A percentile compares a stretch with the other conserved stretches of the same genome.
Conservation (phyloP, 1,140 invertebrate genomes). For the Ridgeia piscesae region DNA sequence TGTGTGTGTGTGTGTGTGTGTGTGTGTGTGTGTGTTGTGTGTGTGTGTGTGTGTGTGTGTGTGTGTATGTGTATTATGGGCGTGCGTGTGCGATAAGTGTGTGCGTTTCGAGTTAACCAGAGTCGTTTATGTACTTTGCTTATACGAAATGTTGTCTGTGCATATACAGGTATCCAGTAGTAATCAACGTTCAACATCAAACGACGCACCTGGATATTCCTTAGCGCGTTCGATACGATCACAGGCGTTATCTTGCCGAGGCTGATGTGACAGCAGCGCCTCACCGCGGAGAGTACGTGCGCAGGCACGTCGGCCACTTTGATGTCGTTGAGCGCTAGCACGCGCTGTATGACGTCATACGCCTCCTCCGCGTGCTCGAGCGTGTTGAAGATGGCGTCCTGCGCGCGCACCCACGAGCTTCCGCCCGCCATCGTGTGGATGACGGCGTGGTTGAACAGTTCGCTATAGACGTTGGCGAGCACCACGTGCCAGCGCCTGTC, state of each 20-base stretch:
- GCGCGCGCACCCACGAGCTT: slow-evolving; percentile 21
- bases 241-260: slow-evolving; percentile 23
- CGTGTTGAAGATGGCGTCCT: slow-evolving; percentile 29
- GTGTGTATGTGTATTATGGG: no score
- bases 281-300: slow-evolving; percentile 24
- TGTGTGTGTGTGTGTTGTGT: no score
- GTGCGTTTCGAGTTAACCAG: no score
- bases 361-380: slow-evolving; percentile 17
- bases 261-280: slow-evolving; percentile 27
- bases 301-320: slow-evolving; percentile 23
- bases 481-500: slow-evolving; percentile 27
- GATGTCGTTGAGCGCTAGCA: slow-evolving; percentile 20
- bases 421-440: slow-evolving; percentile 17
- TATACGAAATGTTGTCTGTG: no score
- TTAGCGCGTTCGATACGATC: slow-evolving; percentile 18
- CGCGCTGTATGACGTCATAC: slow-evolving; percentile 18
- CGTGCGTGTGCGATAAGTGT: no score
- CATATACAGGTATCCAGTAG: no score
- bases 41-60: no score
- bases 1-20: no score
- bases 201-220: slow-evolving; percentile 14
- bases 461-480: slow-evolving; percentile 21
- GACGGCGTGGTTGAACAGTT: slow-evolving; percentile 26
- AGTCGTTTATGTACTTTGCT: no score
- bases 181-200: no score